Evolutionary conservation across 2,888 invertebrate genomes (phyloP).

Genomic region (Xanthostigma xanthostigma): DNA sequence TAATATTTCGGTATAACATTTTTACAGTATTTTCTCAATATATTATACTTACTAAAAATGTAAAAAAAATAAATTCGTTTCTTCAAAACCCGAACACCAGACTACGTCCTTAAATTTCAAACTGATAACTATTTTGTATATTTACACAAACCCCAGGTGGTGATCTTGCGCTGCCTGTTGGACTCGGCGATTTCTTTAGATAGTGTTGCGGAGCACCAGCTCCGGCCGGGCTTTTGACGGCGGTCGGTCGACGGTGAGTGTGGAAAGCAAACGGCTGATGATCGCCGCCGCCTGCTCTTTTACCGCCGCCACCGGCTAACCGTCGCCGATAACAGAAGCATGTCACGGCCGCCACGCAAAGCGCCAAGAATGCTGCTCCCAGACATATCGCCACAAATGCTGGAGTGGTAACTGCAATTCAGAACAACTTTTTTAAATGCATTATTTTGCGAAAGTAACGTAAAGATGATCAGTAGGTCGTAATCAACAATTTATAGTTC

Average conservation of each 20-base stretch:
- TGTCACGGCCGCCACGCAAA: slow-evolving; percentile 43
- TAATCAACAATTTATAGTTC: too few species aligned
- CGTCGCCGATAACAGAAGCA: slow-evolving; percentile 49
- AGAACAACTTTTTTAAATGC: background rate
- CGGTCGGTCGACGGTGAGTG: slow-evolving; percentile 58
- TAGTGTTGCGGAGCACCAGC: slow-evolving; percentile 54
- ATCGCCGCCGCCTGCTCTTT: slow-evolving; percentile 39
- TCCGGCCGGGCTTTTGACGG: slow-evolving; percentile 75
- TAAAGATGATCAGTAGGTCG: slow-evolving; percentile 8
- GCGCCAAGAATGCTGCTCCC: slow-evolving; percentile 40
- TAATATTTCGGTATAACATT: too few species aligned
- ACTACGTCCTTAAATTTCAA: too few species aligned
- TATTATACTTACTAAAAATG: too few species aligned
- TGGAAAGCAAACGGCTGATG: slow-evolving; percentile 51
- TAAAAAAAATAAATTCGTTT: too few species aligned
- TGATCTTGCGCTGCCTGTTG: slow-evolving; percentile 49
- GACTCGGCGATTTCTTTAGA: slow-evolving; percentile 85
- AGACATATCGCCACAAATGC: slow-evolving; percentile 46
- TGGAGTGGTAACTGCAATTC: slow-evolving; percentile 34
- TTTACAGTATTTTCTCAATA: too few species aligned
- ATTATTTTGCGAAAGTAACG: slow-evolving; percentile 20
- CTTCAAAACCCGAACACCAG: too few species aligned
- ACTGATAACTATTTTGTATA: too few species aligned
- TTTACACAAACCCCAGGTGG: slow-evolving; percentile 32
- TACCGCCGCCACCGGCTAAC: slow-evolving; percentile 19